phyloP scores from a whole-genome alignment of 1,140 invertebrate species.

The Bombus impatiens region DNA sequence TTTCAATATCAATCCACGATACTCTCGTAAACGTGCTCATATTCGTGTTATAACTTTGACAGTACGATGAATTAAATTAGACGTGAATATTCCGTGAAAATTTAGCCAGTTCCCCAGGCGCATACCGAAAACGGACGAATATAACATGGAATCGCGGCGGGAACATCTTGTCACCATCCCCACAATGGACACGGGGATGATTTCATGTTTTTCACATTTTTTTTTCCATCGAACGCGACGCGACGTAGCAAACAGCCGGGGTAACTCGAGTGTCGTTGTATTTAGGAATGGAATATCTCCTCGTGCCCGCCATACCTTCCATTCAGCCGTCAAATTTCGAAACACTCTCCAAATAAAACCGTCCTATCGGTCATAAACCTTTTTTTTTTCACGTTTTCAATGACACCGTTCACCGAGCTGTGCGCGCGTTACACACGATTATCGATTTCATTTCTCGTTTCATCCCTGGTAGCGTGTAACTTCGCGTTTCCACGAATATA shows the following conservation, averaged over 20 bases:
- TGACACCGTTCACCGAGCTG: not conserved
- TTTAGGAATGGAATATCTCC: conserved; percentile 23
- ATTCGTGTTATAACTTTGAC: not conserved
- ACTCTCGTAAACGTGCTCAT: not conserved
- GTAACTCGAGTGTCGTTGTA: conserved; percentile 12
- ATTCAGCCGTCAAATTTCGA: conserved; percentile 12
- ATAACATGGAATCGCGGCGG: not conserved
- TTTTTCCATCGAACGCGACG: not conserved
- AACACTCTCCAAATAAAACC: conserved; percentile 13
- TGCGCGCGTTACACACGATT: not conserved
- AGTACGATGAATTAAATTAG: not conserved
- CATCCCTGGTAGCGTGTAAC: not conserved
- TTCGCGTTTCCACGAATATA: not conserved
- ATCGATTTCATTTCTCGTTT: not conserved
- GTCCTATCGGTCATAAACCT: not conserved
- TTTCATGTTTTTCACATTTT: not conserved
- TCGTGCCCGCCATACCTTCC: not conserved
- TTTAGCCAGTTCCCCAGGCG: not conserved
- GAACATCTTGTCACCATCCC: not conserved
- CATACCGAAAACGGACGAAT: not conserved
- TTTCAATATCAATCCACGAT: not conserved
- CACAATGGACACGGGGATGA: not conserved
- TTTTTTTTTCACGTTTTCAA: not conserved
- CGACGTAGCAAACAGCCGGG: not conserved
- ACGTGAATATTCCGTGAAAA: not conserved